phyloP scores from a whole-genome alignment of 2,113 vertebrate species.

The Cephalopterus ornatus region DNA sequence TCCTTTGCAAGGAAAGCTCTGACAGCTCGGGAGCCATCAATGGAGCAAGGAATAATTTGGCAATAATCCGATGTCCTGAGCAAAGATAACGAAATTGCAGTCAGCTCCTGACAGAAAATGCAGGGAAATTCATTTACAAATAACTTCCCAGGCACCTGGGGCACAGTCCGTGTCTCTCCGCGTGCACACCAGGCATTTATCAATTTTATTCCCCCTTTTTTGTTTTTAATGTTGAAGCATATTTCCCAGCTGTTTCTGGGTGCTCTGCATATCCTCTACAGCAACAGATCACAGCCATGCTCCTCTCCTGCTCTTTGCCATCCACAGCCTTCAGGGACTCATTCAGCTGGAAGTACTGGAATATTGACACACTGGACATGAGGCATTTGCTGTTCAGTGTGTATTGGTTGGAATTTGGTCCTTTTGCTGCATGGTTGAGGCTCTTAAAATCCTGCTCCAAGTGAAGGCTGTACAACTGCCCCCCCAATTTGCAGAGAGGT shows the following conservation, averaged over 20 bases:
- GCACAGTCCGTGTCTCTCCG: background rate
- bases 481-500: background rate
- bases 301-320: background rate
- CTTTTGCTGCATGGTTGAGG: background rate
- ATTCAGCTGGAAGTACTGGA: background rate
- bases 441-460: background rate
- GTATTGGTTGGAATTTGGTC: background rate
- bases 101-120: background rate
- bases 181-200: background rate
- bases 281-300: fast-evolving
- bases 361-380: background rate
- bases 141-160: background rate
- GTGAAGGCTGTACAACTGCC: fast-evolving
- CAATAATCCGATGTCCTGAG: background rate
- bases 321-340: background rate
- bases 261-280: background rate
- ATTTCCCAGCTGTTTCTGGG: background rate
- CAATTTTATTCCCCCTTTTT: background rate
- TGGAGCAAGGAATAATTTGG: background rate
- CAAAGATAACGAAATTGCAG: background rate
- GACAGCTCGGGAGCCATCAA: background rate
- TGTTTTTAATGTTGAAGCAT: background rate
- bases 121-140: background rate
- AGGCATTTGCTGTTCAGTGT: background rate
- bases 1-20: background rate